Evolutionary conservation across 2,888 invertebrate species (phyloP).

Genomic region (Neoscelio sp.): DNA sequence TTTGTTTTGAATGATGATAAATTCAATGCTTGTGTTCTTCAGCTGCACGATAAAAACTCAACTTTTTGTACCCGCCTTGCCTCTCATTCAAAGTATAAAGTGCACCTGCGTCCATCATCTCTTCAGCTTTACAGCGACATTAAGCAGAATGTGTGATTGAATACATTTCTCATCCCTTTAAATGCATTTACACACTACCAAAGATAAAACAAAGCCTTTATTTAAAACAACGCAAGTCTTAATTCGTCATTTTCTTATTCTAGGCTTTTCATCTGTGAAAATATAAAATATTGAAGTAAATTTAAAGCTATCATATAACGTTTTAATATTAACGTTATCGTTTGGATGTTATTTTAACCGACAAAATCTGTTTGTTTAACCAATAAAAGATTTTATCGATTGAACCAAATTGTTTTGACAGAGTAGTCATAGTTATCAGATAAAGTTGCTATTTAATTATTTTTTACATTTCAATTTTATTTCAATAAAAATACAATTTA

Average conservation of each 20-base stretch:
- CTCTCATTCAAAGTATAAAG: conserved; percentile 27
- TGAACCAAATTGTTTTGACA: too few relatives aligned
- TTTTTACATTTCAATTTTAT: too few relatives aligned
- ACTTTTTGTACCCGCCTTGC: conserved; percentile 11
- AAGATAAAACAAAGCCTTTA: conserved; percentile 23
- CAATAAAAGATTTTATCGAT: too few relatives aligned
- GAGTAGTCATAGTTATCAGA: too few relatives aligned
- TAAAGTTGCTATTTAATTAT: too few relatives aligned
- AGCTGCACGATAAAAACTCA: conserved; percentile 25
- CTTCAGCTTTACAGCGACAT: conserved; percentile 41
- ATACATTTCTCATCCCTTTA: conserved; percentile 27
- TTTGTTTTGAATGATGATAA: conserved; percentile 45
- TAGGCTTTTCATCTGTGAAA: too few relatives aligned
- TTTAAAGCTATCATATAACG: too few relatives aligned
- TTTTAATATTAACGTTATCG: too few relatives aligned
- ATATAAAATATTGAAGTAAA: too few relatives aligned
- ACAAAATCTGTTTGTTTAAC: too few relatives aligned
- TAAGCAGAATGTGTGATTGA: conserved; percentile 43
- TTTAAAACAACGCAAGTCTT: background rate
- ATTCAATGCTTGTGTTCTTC: conserved; percentile 34
- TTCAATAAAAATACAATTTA: too few relatives aligned
- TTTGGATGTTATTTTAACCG: too few relatives aligned
- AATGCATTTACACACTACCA: conserved; percentile 12
- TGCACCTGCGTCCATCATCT: conserved; percentile 50
- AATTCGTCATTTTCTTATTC: background rate